phyloP scores from a whole-genome alignment of 1,140 invertebrate species.

The Apis mellifera region DNA sequence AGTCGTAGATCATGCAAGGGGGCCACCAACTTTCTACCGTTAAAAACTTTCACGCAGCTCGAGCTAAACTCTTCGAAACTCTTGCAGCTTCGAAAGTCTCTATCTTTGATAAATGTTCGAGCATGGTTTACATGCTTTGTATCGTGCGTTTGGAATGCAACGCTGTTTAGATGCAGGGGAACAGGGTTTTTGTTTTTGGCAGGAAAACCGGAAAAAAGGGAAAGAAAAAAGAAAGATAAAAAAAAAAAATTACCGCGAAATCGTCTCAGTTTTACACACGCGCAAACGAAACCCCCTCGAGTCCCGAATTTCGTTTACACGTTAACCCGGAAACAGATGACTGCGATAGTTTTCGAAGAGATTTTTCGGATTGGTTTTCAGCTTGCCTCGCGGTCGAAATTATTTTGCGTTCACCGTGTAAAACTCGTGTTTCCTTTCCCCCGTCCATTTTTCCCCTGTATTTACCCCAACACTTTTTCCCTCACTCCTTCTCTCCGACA shows the following conservation, averaged over 20 bases:
- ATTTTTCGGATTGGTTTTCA: conserved; percentile 34
- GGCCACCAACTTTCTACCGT: conserved; percentile 25
- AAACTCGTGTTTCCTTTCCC: not conserved
- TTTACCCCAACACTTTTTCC: not conserved
- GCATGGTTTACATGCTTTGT: not conserved
- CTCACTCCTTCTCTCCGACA: not conserved
- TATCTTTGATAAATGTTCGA: conserved; percentile 11
- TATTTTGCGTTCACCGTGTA: conserved; percentile 26
- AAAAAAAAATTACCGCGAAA: not conserved
- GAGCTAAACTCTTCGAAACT: not conserved
- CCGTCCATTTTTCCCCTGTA: not conserved
- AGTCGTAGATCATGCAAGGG: conserved; percentile 28
- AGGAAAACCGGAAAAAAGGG: not conserved
- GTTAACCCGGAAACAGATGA: conserved; percentile 11
- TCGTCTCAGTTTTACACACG: conserved; percentile 8
- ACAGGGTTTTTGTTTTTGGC: not conserved
- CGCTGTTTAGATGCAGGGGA: conserved; percentile 14
- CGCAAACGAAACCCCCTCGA: conserved; percentile 5
- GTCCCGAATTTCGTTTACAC: conserved; percentile 22
- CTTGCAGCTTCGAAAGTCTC: not conserved
- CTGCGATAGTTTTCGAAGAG: not conserved
- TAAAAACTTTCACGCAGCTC: conserved; percentile 34
- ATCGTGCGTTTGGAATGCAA: not conserved
- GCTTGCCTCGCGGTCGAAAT: conserved; percentile 23
- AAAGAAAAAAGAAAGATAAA: not conserved